Evolutionary conservation across 2,113 vertebrate species (phyloP).

Genomic region (Hypocryptadius cinnamomeus): DNA sequence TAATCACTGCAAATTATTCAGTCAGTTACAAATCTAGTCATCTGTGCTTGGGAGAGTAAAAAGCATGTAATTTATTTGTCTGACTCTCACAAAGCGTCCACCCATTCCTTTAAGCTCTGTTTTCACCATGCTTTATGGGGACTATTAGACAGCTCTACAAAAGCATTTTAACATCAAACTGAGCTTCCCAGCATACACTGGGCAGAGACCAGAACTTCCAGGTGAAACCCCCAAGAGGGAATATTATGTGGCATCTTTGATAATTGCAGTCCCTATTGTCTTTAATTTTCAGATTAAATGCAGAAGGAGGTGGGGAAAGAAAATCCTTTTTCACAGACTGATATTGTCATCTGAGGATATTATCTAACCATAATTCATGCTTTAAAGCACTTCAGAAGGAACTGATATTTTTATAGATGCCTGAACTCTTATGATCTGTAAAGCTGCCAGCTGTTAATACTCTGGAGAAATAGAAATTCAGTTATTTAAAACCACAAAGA

Average conservation of each 20-base stretch:
- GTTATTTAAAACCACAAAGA: slow-evolving; percentile 1
- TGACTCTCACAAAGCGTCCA: slow-evolving; percentile 12
- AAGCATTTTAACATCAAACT: neutral
- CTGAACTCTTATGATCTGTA: slow-evolving; percentile 8
- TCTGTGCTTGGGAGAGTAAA: neutral
- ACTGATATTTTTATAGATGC: slow-evolving; percentile 21
- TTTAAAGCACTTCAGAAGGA: slow-evolving; percentile 24
- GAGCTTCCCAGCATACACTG: neutral
- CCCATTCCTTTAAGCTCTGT: neutral
- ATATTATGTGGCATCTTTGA: neutral
- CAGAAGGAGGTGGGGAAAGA: neutral
- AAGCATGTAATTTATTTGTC: slow-evolving; percentile 26
- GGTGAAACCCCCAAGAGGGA: neutral
- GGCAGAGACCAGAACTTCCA: neutral
- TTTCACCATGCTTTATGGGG: neutral
- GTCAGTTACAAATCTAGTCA: neutral
- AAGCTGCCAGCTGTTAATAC: slow-evolving; percentile 30
- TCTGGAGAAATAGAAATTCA: neutral
- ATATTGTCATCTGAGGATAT: slow-evolving; percentile 1
- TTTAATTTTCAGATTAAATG: slow-evolving; percentile 18
- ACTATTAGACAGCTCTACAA: neutral
- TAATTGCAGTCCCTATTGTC: neutral
- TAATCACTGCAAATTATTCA: slow-evolving; percentile 9
- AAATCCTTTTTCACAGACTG: neutral
- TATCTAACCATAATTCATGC: slow-evolving; percentile 10